Evolutionary conservation across 1,140 invertebrate species (phyloP).

Genomic region (Conus betulinus): DNA sequence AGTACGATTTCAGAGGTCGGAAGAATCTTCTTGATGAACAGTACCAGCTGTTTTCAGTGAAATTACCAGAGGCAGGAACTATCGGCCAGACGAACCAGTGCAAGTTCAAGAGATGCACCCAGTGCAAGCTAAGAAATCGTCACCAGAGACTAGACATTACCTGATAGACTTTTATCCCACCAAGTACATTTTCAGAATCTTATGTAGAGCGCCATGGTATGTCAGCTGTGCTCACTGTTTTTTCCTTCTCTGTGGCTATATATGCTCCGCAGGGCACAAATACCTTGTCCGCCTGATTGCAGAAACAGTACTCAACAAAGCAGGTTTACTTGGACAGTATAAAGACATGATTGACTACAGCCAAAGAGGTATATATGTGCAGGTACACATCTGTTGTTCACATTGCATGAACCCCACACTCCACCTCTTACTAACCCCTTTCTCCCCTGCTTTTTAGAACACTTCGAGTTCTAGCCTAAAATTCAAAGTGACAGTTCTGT

Average conservation of each 20-base stretch:
- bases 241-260: constrained; percentile 48
- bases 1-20: constrained; percentile 50
- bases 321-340: constrained; percentile 61
- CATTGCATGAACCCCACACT: too few relatives aligned
- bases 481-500: too few relatives aligned
- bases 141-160: constrained; percentile 50
- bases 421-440: too few relatives aligned
- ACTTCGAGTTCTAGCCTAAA: too few relatives aligned
- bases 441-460: neutral
- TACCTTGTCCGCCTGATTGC: constrained; percentile 61
- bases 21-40: constrained; percentile 53
- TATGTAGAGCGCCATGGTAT: constrained; percentile 62
- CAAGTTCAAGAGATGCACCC: constrained; percentile 31
- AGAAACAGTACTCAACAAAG: constrained; percentile 50
- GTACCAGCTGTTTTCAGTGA: constrained; percentile 56
- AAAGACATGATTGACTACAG: constrained; percentile 63
- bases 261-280: constrained; percentile 53
- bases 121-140: neutral
- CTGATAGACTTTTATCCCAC: constrained; percentile 62
- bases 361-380: constrained; percentile 63
- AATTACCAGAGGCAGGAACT: constrained; percentile 51
- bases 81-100: constrained; percentile 54
- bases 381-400: constrained; percentile 44
- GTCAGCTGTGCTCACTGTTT: constrained; percentile 56
- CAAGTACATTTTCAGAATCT: constrained; percentile 54